Base-by-base conservation (phyloP, 2,888 invertebrate species). In the Dynastes maya region DNA sequence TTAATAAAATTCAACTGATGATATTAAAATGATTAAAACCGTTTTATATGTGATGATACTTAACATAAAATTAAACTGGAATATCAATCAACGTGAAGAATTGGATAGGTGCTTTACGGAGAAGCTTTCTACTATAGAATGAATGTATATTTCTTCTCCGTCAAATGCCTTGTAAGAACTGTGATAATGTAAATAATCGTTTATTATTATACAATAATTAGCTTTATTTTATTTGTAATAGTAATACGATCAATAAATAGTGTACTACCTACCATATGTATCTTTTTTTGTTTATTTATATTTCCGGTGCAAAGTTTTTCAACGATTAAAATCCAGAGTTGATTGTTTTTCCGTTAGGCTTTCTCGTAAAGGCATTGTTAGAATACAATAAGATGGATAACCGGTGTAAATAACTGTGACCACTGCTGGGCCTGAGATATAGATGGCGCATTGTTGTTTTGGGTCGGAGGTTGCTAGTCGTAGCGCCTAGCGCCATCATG, bases 181-280 rank as follows among this genome's bases (percentile, higher is more conserved):
- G 78, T 78, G 78, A 78, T 78, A 78, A 64, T 78, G 72, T 78
- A 78, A 58, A 78, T 78, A 78, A 67, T 76, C 58, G 53, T 58
- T 67, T 55, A 76, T 76, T 76, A 67, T 58, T 68, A 58, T 63
- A 75, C 37, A 22, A 65, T 76, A 58, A 72, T 29, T 74, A 74
- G 72, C 61, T 74, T 74, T 61, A 58, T 74, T 74, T 74, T 74
- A 58, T 74, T 72, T 74, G 72, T 61, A 74, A 74, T 74, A 74
- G 27, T 74, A 58, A 37, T 53, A 40, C 37, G 45, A 74, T 74
- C 27, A 74, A 74, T 74, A 74, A 61, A 74, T 29, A 45, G 3
- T 16, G 16, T 55, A 55, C 16, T n/a, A 53, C n/a, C 16, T n/a
- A 53, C n/a, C 13, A n/a, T 53, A n/a, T n/a, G 53, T n/a, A 53